A percentile compares a stretch with the other conserved stretches of the same genome.
Conservation (phyloP, 2,113 vertebrate species). For the Gymnogyps californianus region DNA sequence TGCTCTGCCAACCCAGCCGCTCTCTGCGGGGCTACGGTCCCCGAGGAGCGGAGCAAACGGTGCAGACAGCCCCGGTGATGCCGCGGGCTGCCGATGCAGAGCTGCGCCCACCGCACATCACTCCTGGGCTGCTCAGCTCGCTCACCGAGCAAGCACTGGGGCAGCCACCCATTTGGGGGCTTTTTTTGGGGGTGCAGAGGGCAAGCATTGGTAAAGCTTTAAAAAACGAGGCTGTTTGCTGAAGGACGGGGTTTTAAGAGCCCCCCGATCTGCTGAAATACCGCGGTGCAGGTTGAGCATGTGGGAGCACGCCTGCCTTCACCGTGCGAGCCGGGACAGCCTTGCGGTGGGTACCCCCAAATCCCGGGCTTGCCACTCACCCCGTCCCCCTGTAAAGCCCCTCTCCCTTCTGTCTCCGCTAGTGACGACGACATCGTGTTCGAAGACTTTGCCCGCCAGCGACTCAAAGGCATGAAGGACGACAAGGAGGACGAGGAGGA, state of each 20-base stretch:
- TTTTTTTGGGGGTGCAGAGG: not conserved
- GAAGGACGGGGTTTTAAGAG: not conserved
- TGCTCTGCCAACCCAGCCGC: not conserved
- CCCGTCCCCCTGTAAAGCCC: not conserved
- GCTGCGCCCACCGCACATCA: not conserved
- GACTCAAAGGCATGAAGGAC: slow-evolving; percentile 87
- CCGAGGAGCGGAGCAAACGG: not conserved
- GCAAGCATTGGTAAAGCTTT: not conserved
- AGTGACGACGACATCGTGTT: slow-evolving; percentile 97
- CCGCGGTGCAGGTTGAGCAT: fast-evolving
- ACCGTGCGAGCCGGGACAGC: not conserved
- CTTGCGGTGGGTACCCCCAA: not conserved
- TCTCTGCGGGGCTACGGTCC: fast-evolving
- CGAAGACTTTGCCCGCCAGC: slow-evolving; percentile 93
- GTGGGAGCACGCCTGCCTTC: not conserved
- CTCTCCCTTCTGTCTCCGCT: not conserved
- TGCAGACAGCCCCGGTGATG: not conserved
- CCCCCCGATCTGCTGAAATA: not conserved
- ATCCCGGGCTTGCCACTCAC: not conserved
- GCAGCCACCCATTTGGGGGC: not conserved
- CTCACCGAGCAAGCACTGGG: not conserved
- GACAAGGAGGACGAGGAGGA: slow-evolving; percentile 91
- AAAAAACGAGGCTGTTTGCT: not conserved
- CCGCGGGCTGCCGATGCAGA: not conserved
- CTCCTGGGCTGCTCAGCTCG: not conserved